A percentile compares a stretch with the other conserved stretches of the same genome.
Evolutionary conservation across 2,888 invertebrate species (phyloP).

Genomic region (Euspilapteryx auroguttella): DNA sequence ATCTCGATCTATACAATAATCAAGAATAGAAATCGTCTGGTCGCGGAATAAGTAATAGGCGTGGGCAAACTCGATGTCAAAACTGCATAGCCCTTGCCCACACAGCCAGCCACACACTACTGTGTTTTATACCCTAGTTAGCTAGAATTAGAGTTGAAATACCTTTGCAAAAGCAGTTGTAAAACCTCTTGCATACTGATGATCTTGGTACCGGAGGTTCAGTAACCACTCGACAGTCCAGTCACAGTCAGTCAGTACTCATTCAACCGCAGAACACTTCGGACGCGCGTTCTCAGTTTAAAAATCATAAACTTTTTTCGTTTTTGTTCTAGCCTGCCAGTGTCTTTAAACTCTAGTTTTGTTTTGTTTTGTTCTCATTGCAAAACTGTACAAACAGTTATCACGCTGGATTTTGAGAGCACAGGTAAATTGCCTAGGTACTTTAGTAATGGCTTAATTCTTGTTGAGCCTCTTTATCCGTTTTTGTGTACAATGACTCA

Average conservation of each 20-base stretch:
- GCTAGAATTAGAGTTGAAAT: no score
- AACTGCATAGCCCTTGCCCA: no score
- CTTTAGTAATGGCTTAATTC: no score
- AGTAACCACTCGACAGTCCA: no score
- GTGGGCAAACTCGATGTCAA: no score
- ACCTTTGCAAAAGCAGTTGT: not conserved
- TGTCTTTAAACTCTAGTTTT: conserved; percentile 23
- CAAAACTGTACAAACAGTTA: conserved; percentile 8
- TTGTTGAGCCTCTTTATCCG: no score
- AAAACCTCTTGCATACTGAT: conserved; percentile 1
- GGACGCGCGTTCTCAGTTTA: conserved; percentile 18
- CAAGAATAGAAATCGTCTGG: no score
- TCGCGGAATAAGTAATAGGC: no score
- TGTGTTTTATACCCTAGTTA: no score
- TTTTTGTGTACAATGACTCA: no score
- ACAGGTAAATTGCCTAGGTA: conserved; percentile 22
- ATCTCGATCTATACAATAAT: no score
- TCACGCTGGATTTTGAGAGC: conserved; percentile 40
- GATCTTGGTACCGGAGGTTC: not conserved
- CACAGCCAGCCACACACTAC: no score
- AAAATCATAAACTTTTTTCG: not conserved
- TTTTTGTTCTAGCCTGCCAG: conserved; percentile 8
- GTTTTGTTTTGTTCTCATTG: conserved; percentile 13
- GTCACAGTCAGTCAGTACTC: conserved; percentile 27
- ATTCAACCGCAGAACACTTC: conserved; percentile 13